phyloP scores from a whole-genome alignment of 2,113 vertebrate species.

The Halichoeres trimaculatus region DNA sequence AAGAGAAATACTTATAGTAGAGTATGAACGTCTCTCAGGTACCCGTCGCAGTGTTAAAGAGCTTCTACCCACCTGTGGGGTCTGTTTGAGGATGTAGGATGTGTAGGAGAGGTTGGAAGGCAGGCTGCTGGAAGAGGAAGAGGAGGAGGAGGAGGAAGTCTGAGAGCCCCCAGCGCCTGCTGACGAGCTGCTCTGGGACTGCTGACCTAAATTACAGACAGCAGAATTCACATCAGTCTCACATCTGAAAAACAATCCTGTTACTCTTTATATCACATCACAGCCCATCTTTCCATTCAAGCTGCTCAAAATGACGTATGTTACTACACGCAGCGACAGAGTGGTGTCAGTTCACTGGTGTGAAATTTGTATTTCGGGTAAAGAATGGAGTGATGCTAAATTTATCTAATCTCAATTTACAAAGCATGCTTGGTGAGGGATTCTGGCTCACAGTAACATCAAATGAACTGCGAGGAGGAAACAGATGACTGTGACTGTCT shows the following conservation, averaged over 20 bases:
- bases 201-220: conserved; percentile 86
- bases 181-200: conserved; percentile 82
- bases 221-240: conserved; percentile 40
- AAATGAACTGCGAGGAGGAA: conserved; percentile 14
- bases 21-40: neutral
- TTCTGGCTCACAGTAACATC: neutral
- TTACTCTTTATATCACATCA: conserved; percentile 6
- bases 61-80: conserved; percentile 83
- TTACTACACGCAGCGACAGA: neutral
- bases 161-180: conserved; percentile 78
- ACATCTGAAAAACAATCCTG: conserved; percentile 41
- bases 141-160: conserved; percentile 84
- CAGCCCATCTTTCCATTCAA: neutral
- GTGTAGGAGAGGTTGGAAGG: conserved; percentile 96
- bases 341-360: conserved; percentile 3
- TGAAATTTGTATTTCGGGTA: neutral
- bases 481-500: conserved; percentile 34
- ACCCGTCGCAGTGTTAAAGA: neutral
- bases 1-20: neutral
- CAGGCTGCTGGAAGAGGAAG: conserved; percentile 85
- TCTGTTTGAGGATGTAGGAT: conserved; percentile 98
- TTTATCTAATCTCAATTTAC: conserved; percentile 21
- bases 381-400: conserved; percentile 1
- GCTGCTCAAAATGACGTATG: neutral
- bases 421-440: conserved; percentile 3